Percentiles rank a stretch among this genome's conserved stretches.
phyloP scores from a whole-genome alignment of 1,140 invertebrate species.

The Coelopa frigida region DNA sequence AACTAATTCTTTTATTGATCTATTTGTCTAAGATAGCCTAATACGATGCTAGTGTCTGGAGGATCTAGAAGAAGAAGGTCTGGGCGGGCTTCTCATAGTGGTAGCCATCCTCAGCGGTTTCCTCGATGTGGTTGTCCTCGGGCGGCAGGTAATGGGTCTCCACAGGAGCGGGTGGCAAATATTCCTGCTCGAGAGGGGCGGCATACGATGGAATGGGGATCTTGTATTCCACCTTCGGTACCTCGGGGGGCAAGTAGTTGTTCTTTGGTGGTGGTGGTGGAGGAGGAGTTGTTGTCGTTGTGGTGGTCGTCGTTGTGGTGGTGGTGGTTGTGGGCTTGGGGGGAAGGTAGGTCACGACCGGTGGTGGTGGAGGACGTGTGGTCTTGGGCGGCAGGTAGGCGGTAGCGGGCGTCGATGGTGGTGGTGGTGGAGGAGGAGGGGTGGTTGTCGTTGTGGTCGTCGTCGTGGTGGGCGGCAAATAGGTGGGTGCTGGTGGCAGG shows the following conservation, averaged over 20 bases:
- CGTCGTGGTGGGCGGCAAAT: slow-evolving; percentile 23
- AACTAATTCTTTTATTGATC: too few species aligned
- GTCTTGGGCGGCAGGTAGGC: slow-evolving; percentile 8
- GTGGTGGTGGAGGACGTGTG: too few species aligned
- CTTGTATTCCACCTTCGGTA: slow-evolving; percentile 19
- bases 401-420: slow-evolving; percentile 14
- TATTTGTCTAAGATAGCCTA: too few species aligned
- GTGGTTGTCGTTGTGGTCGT: slow-evolving; percentile 19
- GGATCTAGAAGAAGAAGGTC: slow-evolving; percentile 28
- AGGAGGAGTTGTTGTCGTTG: slow-evolving; percentile 11
- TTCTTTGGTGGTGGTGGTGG: slow-evolving; percentile 9
- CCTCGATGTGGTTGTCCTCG: slow-evolving; percentile 16
- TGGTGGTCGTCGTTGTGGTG: slow-evolving; percentile 20
- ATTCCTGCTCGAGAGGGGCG: slow-evolving; percentile 24
- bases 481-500: slow-evolving; percentile 17
- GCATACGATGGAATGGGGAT: slow-evolving; percentile 40
- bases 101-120: slow-evolving; percentile 30
- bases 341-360: slow-evolving; percentile 23
- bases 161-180: slow-evolving; percentile 34
- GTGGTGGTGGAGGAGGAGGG: slow-evolving; percentile 11
- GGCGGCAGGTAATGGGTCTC: too few species aligned
- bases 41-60: slow-evolving; percentile 10
- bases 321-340: slow-evolving; percentile 16
- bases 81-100: slow-evolving; percentile 29
- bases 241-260: not conserved